These are phyloP conservation scores for Calameuta filiformis DNA, from an alignment of 2,888 invertebrate genomes.

Conservation along the genomic window DNA sequence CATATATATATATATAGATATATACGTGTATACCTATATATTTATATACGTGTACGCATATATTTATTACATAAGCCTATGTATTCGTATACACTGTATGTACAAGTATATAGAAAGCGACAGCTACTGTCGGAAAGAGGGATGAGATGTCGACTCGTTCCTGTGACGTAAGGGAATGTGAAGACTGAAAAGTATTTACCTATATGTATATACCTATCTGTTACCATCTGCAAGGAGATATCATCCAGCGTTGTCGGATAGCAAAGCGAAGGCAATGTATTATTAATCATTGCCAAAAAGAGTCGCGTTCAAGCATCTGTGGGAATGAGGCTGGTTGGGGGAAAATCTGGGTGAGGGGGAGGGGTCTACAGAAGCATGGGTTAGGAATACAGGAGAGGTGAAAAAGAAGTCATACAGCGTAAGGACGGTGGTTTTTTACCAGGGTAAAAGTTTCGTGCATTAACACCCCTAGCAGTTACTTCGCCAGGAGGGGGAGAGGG, in stretches of 20 bases:
- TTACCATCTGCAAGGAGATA: neutral
- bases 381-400: neutral
- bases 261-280: neutral
- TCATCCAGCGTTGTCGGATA: neutral
- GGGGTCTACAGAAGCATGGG: neutral
- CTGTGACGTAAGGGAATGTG: neutral
- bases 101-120: neutral
- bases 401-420: no score
- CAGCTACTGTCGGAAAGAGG: neutral
- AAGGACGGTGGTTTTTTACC: no score
- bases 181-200: neutral
- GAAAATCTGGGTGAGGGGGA: neutral
- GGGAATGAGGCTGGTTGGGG: neutral
- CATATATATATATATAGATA: no score
- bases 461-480: no score
- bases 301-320: neutral
- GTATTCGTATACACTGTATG: neutral
- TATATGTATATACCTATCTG: neutral
- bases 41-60: neutral
- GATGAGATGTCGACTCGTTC: neutral
- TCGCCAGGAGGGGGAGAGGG: no score
- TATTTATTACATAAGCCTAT: neutral
- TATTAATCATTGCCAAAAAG: neutral
- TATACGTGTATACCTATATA: neutral
- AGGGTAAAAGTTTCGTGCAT: no score